Base-by-base conservation (phyloP, 2,797 vertebrate genomes). In the Margarornis squamiger region DNA sequence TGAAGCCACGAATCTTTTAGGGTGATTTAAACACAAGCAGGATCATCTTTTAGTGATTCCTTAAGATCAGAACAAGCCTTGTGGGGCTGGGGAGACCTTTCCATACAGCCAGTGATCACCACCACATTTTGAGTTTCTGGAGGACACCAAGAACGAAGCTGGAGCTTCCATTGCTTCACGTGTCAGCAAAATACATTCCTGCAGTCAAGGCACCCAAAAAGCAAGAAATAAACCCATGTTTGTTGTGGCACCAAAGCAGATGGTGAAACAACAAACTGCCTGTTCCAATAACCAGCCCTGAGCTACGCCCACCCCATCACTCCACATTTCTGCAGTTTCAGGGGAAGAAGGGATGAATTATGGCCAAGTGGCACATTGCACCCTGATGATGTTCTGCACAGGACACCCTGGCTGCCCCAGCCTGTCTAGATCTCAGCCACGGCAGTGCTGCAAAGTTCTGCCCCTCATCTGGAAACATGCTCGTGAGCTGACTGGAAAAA, bases 401-500 rank as follows among this genome's bases (percentile, higher is more conserved):
- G 24, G 49, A 57, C 24, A 30, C 38, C 45, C 48, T 24, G 29
- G 45, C 43, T 77, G 43, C 46, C 52, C 12, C 6, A 79, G 61
- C 14, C 48, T 61, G 48, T 38, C 68, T 46, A 20, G 14, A 57
- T 51, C 32, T 66, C 62, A 58, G 65, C 3, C 5, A 70, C 3
- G 2, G 66, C 8, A 2, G 10, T 38, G 72, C 43, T 2, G 11
- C 39, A 22, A 45, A 67, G 46, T 72, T 55, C 15, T 65, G 18
- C n/a, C 49, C 82, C 38, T 86, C 7, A 3, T 61, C 86, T 95
- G 67, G 84, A 94, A 96, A 92, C 59, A 89, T 1, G 0, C 26
- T 79, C 27, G 39, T 85, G 59, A 67, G 48, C 84, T 90, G 95
- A 73, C 14, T 61, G 67, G 94, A 77, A 88, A 90, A 95, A 93